Base-by-base conservation (phyloP, 2,113 vertebrate genomes). In the Campylomormyrus tamandua region DNA sequence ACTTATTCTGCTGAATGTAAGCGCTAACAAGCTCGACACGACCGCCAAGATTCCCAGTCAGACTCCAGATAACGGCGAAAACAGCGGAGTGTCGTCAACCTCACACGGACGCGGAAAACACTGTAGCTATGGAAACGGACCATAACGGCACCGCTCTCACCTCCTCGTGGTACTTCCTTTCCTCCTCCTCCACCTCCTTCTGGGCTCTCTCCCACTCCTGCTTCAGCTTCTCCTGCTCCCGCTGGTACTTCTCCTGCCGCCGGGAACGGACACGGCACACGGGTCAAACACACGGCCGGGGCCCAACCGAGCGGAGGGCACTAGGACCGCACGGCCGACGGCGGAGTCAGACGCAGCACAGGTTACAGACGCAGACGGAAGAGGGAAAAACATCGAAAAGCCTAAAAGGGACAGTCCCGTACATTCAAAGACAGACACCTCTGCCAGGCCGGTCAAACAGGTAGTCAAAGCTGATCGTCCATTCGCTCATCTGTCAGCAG, bases 131-230 rank as follows among this genome's bases (percentile, higher is more conserved):
- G 45, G 48, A 15, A 31, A 31, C 24, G 21, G 80, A 9, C 10
- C 42, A 3, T 27, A 31, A 11, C n/a, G 10, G 46, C 17, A 15
- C 10, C 7, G 0, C n/a, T 17, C 45, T 27, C 95, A 99, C 98
- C 98, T 99, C 98, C 91, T 99, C 98, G 0, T 98, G 97, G 93
- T 99, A 98, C 95, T 96, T 98, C 85, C 98, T 96, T 35, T 98
- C 98, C 88, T 99, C 98, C 91, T 99, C 98, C 93, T 98, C 96
- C 89, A 99, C 98, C 92, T 99, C 98, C 58, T 95, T 97, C 91
- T 99, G 98, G 1, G 98, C 98, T 90, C 96, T 98, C 93, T 99
- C 98, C 98, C 98, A 99, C 91, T 98, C 98, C 91, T 97, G 96
- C 93, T 98, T 99, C 92, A 99, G 95, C 93, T 98, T 98, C 93